Percentiles rank a stretch among this genome's conserved stretches.
Evolutionary conservation across 2,797 vertebrate genomes (phyloP).

Genomic region (Masticophis lateralis): DNA sequence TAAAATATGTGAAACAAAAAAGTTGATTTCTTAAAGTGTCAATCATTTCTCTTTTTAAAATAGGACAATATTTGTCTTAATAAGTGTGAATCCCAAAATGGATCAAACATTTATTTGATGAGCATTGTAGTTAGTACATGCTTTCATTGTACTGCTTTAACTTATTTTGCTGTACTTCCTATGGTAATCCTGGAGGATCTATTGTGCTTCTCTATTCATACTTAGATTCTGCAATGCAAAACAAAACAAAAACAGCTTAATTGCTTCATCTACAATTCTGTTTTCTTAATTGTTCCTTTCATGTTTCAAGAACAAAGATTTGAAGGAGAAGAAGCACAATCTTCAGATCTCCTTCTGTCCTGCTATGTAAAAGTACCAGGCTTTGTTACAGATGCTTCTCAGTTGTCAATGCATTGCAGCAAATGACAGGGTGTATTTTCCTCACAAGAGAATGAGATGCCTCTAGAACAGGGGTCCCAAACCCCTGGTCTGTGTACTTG

Average conservation of each 20-base stretch:
- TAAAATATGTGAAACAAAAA: neutral
- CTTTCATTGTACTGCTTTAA: neutral
- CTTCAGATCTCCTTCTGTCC: neutral
- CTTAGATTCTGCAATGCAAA: slow-evolving; percentile 29
- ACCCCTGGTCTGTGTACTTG: neutral
- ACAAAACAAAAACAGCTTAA: slow-evolving; percentile 21
- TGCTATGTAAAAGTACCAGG: slow-evolving; percentile 12
- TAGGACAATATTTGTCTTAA: slow-evolving; percentile 5
- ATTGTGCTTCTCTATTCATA: slow-evolving; percentile 29
- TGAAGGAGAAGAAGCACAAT: slow-evolving; percentile 16
- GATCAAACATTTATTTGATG: slow-evolving; percentile 8
- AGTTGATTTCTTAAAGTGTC: neutral
- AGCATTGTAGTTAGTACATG: neutral
- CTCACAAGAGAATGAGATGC: neutral
- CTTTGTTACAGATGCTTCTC: neutral
- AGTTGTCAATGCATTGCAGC: neutral
- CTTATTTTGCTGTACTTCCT: slow-evolving; percentile 15
- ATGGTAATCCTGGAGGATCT: slow-evolving; percentile 12
- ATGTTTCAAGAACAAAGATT: slow-evolving; percentile 38
- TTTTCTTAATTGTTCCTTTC: slow-evolving; percentile 39
- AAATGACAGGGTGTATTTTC: neutral
- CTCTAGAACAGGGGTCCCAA: neutral
- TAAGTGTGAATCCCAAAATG: slow-evolving; percentile 23
- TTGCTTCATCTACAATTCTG: slow-evolving; percentile 34
- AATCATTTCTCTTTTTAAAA: slow-evolving; percentile 28